Conservation (phyloP, 1,140 invertebrate genomes). For the Nasonia longicornis region DNA sequence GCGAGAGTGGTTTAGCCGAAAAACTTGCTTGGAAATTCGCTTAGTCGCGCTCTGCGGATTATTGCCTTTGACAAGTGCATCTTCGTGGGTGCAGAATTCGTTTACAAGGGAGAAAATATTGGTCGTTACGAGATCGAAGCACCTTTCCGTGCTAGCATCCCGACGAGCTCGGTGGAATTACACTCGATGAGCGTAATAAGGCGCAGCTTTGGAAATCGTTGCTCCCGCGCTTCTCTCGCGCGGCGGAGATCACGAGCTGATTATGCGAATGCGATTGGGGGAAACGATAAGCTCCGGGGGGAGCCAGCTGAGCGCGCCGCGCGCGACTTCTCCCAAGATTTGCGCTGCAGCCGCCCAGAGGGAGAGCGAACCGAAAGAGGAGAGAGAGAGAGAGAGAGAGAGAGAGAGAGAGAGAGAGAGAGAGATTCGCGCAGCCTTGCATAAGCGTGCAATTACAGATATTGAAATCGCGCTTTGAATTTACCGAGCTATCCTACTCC, state of each 20-base stretch:
- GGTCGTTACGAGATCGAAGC: too few species aligned
- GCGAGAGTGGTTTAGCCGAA: not conserved
- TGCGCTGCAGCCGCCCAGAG: not conserved
- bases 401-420: not conserved
- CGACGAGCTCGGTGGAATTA: not conserved
- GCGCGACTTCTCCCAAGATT: not conserved
- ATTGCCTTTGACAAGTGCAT: too few species aligned
- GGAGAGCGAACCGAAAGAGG: not conserved
- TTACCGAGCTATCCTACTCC: slow-evolving; percentile 36
- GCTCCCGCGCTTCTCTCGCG: too few species aligned
- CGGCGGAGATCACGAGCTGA: slow-evolving; percentile 11
- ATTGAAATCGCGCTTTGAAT: slow-evolving; percentile 56
- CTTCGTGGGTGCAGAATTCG: too few species aligned
- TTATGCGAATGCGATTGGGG: slow-evolving; percentile 10
- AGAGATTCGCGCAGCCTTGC: not conserved
- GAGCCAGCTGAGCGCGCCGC: not conserved
- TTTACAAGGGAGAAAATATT: too few species aligned
- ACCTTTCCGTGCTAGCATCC: too few species aligned
- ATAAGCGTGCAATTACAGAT: slow-evolving; percentile 57
- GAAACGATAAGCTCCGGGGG: slow-evolving; percentile 6
- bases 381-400: too few species aligned
- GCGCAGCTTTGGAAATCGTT: not conserved
- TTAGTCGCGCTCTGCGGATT: not conserved
- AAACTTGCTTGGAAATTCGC: not conserved
- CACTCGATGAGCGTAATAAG: not conserved